Evolutionary conservation across 37 sponge, comb jelly and placozoan genomes (phyloP), one percentile per base, ranked within the genome.

Genomic region (Axinella damicornis): DNA sequence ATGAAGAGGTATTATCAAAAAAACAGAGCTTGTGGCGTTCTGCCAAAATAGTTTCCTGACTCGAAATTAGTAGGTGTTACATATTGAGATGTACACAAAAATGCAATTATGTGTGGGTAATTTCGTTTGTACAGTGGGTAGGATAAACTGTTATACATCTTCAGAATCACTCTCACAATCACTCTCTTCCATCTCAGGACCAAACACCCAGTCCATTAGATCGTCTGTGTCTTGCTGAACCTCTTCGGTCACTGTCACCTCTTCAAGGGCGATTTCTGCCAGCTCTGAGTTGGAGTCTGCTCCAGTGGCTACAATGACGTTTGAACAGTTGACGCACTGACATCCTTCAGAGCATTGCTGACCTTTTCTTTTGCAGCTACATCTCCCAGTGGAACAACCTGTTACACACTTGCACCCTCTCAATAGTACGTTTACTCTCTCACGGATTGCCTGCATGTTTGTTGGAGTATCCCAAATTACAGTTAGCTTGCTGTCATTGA

Each of bases 361-460:
- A 5, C 55, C 33, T 15, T 27, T 52, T 27, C 58, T 69, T 35
- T 33, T 69, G 30, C 82, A 81, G 35, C 82, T n/a, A 69, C 81
- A 80, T 6, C 79, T 35, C 9, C 24, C 38, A n/a, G 79, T 78
- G 1, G 66, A 19, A 78, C 79, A 78, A 16, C 79, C 79, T 34
- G 74, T 73, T 2, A 24, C 53, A 39, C 74, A 78, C 32, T 80
- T 80, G 37, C 81, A 80, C 19, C 71, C 81, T 53, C 58, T 80
- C 2, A 30, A 21, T n/a, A 80, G 56, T 16, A 39, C 5, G 18
- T 27, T 12, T 25, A 83, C 83, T 61, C 83, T 71, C 0, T 57
- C 74, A 14, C 38, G 53, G 36, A 83, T 38, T 27, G 73, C 25
- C 22, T 16, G 17, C 16, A 71, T 33, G 53, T 83, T 60, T 31